phyloP scores from a whole-genome alignment of 1,140 invertebrate species.

The Orussus abietinus region DNA sequence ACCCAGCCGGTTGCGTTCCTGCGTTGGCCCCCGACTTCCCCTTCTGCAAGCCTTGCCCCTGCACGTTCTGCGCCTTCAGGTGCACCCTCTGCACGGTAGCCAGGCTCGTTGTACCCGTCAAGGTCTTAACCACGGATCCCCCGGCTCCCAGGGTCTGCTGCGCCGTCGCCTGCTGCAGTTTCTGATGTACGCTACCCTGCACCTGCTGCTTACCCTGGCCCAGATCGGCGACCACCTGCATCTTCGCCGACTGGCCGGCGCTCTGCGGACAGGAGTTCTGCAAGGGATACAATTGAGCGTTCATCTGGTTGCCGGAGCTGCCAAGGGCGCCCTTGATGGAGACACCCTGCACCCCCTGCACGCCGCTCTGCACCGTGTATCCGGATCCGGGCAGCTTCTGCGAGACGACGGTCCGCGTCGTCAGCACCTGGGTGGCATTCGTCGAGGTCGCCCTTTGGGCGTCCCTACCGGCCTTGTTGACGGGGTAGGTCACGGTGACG shows the following conservation, averaged over 20 bases:
- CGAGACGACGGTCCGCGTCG: slow-evolving; percentile 29
- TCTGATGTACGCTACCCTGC: slow-evolving; percentile 6
- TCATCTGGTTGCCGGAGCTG: no score
- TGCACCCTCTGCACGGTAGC: slow-evolving; percentile 34
- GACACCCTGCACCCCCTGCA: slow-evolving; percentile 10
- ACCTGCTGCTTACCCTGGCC: slow-evolving; percentile 8
- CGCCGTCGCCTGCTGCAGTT: slow-evolving; percentile 11
- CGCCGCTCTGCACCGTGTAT: background rate
- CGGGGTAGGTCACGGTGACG: slow-evolving; percentile 25
- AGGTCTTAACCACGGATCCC: slow-evolving; percentile 19
- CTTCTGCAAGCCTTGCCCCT: slow-evolving; percentile 27
- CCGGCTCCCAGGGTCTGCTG: slow-evolving; percentile 19
- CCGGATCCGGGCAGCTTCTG: slow-evolving; percentile 15
- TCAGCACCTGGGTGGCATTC: slow-evolving; percentile 27
- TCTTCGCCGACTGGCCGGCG: slow-evolving; percentile 7
- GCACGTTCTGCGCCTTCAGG: slow-evolving; percentile 20
- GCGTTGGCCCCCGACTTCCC: slow-evolving; percentile 28
- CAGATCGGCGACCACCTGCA: slow-evolving; percentile 8
- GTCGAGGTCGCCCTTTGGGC: slow-evolving; percentile 21
- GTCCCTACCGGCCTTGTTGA: slow-evolving; percentile 20
- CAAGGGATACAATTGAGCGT: slow-evolving; percentile 2
- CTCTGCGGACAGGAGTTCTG: slow-evolving; percentile 17
- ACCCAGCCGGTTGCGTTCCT: slow-evolving; percentile 13
- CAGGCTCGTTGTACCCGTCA: slow-evolving; percentile 19
- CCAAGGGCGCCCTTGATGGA: slow-evolving; percentile 7